Evolutionary conservation across 2,797 vertebrate genomes (phyloP).

Genomic region (Onychomys torridus): DNA sequence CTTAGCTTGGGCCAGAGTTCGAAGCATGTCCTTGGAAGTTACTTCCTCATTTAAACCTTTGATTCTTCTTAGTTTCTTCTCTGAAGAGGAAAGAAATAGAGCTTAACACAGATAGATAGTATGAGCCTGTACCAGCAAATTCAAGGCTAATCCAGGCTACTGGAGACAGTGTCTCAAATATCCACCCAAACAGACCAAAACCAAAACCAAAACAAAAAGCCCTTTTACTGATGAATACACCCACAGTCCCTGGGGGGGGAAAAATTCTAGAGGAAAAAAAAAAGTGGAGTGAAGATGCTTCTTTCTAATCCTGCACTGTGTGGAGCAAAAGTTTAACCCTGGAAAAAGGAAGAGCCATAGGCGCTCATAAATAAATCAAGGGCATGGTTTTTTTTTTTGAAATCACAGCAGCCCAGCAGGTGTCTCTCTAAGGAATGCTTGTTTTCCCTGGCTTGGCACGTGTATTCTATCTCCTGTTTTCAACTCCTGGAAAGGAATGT

Average conservation of each 20-base stretch:
- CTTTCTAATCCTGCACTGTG: slow-evolving; percentile 6
- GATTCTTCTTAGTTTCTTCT: slow-evolving; percentile 95
- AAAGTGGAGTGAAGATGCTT: slow-evolving; percentile 1
- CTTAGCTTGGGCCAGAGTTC: slow-evolving; percentile 95
- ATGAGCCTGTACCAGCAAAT: neutral
- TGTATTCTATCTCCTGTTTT: slow-evolving; percentile 41
- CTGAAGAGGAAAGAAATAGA: slow-evolving; percentile 84
- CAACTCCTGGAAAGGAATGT: slow-evolving; percentile 58
- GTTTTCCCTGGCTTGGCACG: slow-evolving; percentile 49
- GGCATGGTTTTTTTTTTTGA: neutral
- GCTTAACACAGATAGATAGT: slow-evolving; percentile 51
- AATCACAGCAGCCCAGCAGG: slow-evolving; percentile 54
- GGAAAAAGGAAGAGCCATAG: slow-evolving; percentile 43
- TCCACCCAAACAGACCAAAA: neutral
- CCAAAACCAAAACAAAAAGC: neutral
- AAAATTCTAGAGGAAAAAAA: neutral
- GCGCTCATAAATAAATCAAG: slow-evolving; percentile 65
- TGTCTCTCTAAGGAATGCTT: slow-evolving; percentile 62
- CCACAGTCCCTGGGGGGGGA: neutral
- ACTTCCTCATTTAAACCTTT: slow-evolving; percentile 95
- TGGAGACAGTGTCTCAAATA: neutral
- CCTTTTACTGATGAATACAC: slow-evolving; percentile 33
- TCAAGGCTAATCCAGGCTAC: neutral
- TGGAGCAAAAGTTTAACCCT: slow-evolving; percentile 51
- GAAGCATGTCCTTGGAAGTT: slow-evolving; percentile 97